Evolutionary conservation across 2,113 vertebrate species (phyloP).

Genomic region (Furnarius figulus): DNA sequence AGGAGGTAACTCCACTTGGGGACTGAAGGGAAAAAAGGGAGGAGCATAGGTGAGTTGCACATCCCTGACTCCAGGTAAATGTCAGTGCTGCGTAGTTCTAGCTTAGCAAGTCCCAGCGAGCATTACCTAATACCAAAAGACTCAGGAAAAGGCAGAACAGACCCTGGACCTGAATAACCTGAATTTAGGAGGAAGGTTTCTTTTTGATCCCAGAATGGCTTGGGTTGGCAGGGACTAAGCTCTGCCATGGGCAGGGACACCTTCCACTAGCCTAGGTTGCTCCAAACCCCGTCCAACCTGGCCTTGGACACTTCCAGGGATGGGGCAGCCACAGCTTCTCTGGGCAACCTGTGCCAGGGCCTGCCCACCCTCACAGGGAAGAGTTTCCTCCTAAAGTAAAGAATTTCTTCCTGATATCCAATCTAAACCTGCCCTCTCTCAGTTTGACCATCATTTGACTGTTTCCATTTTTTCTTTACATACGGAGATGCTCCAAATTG

Average conservation of each 20-base stretch:
- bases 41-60: not conserved
- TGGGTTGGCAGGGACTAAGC: not conserved
- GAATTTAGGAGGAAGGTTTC: not conserved
- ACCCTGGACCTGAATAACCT: not conserved
- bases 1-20: slow-evolving; percentile 87
- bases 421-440: not conserved
- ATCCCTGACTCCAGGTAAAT: not conserved
- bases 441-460: not conserved
- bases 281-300: fast-evolving
- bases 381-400: not conserved
- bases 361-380: not conserved
- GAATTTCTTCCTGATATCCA: not conserved
- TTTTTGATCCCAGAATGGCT: not conserved
- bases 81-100: not conserved
- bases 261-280: not conserved
- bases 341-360: not conserved
- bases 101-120: not conserved
- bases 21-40: slow-evolving; percentile 63
- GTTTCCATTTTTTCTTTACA: not conserved
- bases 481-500: not conserved
- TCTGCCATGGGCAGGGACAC: not conserved
- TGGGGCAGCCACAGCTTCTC: not conserved
- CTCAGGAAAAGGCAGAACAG: not conserved
- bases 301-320: not conserved
- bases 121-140: not conserved